Base-by-base conservation (phyloP, 2,888 invertebrate species). In the Ashinkailepas kermadecensis region DNA sequence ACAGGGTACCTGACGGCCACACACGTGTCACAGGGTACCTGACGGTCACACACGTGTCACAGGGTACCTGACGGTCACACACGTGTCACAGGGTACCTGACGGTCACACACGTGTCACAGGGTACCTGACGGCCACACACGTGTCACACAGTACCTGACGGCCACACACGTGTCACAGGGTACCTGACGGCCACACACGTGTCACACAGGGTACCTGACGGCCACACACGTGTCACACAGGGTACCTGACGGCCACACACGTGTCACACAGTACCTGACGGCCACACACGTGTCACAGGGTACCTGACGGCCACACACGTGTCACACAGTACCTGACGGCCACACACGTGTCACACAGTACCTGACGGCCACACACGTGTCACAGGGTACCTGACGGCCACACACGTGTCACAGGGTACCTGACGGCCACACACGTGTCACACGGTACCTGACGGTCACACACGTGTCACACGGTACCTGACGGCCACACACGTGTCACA, bases 311-410 rank as follows among this genome's bases (percentile, higher is more conserved):
- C n/a, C n/a, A 23, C 65, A 64, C n/a, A 21, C 21, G 18, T 21
- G 64, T 21, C n/a, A 64, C 0, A n/a, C n/a, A n/a, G n/a, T n/a
- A n/a, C n/a, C n/a, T n/a, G n/a, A n/a, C n/a, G n/a, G n/a, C n/a
- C n/a, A n/a, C n/a, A n/a, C n/a, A n/a, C 7, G 92, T 93, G 85
- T 92, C 93, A 85, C 91, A 92, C n/a, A n/a, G 87, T 92, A 92
- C 85, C 92, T 91, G 86, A 58, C 86, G 80, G 12, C n/a, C n/a
- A 23, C 65, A 64, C n/a, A 21, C 21, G 18, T 21, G 64, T 21
- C n/a, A 64, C 0, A n/a, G n/a, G n/a, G n/a, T n/a, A n/a, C n/a
- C n/a, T n/a, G n/a, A n/a, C n/a, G n/a, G n/a, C n/a, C n/a, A n/a
- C n/a, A n/a, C n/a, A n/a, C 7, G 92, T 93, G 85, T 92, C 93